Percentiles rank a stretch among this genome's conserved stretches.
These are phyloP conservation scores for Sesia apiformis DNA, from an alignment of 2,888 invertebrate species.

Conservation along the genomic window DNA sequence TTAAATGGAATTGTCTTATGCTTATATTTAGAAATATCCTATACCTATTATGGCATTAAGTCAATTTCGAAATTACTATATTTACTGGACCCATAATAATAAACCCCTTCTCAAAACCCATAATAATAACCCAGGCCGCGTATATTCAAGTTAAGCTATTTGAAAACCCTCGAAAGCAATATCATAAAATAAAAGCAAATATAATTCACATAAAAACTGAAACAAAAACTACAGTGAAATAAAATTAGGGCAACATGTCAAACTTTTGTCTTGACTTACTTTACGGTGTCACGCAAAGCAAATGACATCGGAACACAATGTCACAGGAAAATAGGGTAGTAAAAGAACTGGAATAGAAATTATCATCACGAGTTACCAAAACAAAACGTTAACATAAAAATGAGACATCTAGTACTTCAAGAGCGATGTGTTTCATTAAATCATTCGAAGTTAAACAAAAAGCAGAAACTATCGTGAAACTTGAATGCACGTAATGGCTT, in stretches of 20 bases:
- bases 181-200: not conserved
- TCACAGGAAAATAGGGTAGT: constrained; percentile 33
- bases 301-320: constrained; percentile 49
- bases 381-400: constrained; percentile 8
- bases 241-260: constrained; percentile 62
- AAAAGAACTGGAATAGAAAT: constrained; percentile 22
- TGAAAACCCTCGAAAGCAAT: not conserved
- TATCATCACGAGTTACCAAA: constrained; percentile 13
- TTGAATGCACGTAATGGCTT: constrained; percentile 26
- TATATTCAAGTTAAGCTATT: too few relatives aligned
- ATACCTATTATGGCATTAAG: too few relatives aligned
- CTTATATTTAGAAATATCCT: too few relatives aligned
- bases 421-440: not conserved
- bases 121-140: too few relatives aligned
- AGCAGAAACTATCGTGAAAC: constrained; percentile 13
- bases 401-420: constrained; percentile 1
- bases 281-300: constrained; percentile 50
- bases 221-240: constrained; percentile 50
- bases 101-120: too few relatives aligned
- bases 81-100: too few relatives aligned
- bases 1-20: too few relatives aligned
- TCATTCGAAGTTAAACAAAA: constrained; percentile 7
- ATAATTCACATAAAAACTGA: constrained; percentile 45
- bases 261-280: constrained; percentile 58
- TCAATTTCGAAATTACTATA: too few relatives aligned